Percentiles rank a stretch among this genome's conserved stretches.
Evolutionary conservation across 2,113 vertebrate species (phyloP).

Genomic region (Haemorhous mexicanus): DNA sequence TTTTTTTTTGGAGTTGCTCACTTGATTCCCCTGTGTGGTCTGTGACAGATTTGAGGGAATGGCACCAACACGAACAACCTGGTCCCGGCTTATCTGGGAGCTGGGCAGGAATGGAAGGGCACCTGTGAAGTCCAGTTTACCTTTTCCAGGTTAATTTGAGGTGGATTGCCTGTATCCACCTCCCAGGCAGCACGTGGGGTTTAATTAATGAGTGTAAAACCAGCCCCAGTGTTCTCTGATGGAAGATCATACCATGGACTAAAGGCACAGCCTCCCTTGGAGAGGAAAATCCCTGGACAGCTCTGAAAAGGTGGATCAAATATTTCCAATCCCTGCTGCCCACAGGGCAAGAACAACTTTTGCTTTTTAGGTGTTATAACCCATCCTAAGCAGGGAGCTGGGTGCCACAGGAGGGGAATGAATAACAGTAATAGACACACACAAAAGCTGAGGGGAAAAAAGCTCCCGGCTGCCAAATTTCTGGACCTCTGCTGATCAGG

Average conservation of each 20-base stretch:
- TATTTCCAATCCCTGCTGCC: neutral
- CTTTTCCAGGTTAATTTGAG: neutral
- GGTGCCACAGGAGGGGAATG: neutral
- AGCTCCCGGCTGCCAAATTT: neutral
- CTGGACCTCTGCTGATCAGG: neutral
- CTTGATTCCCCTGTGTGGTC: conserved; percentile 36
- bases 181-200: neutral
- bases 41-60: neutral
- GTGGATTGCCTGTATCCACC: neutral
- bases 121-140: neutral
- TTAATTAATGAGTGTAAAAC: neutral
- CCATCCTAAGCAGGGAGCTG: neutral
- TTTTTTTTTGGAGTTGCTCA: neutral
- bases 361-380: neutral
- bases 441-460: neutral
- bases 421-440: neutral
- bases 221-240: neutral
- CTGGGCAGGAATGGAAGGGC: neutral
- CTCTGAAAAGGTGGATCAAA: neutral
- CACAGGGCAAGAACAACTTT: neutral
- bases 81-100: neutral
- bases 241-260: neutral
- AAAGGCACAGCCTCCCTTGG: neutral
- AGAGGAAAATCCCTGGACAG: neutral
- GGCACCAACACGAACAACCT: neutral